These are phyloP conservation scores for Bungarus multicinctus DNA, from an alignment of 2,113 vertebrate genomes.

Conservation along the genomic window DNA sequence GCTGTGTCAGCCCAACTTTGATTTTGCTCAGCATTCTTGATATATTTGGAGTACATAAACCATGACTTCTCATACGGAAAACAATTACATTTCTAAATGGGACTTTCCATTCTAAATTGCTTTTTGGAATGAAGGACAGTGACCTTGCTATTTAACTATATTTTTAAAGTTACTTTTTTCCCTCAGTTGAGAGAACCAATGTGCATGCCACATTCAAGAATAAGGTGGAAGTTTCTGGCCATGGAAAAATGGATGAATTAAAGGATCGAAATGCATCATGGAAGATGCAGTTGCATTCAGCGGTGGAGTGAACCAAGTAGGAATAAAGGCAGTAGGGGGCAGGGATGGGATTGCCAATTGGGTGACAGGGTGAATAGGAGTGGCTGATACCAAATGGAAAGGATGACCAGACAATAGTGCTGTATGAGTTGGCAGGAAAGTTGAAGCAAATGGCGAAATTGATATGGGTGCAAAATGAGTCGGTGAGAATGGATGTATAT, in stretches of 20 bases:
- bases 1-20: conserved; percentile 18
- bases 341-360: conserved; percentile 74
- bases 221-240: conserved; percentile 74
- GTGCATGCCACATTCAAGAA: conserved; percentile 64
- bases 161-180: conserved; percentile 33
- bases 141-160: conserved; percentile 53
- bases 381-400: conserved; percentile 66
- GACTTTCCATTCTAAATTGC: conserved; percentile 36
- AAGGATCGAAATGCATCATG: conserved; percentile 71
- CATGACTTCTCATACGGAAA: conserved; percentile 19
- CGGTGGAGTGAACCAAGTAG: conserved; percentile 73
- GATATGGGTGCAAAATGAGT: conserved; percentile 76
- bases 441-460: conserved; percentile 63
- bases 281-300: conserved; percentile 66
- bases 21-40: conserved; percentile 16
- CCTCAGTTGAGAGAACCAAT: conserved; percentile 58
- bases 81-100: conserved; percentile 11
- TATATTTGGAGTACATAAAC: conserved; percentile 28
- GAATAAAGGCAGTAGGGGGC: conserved; percentile 68
- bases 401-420: conserved; percentile 70
- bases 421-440: conserved; percentile 72
- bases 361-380: conserved; percentile 71
- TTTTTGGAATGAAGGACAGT: conserved; percentile 11
- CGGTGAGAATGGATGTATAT: conserved; percentile 78
- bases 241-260: conserved; percentile 75